Evolutionary conservation across 53 echinoderm and acorn worm species (phyloP), one percentile per base, ranked within the genome.

Genomic region (Holothuria scabra): DNA sequence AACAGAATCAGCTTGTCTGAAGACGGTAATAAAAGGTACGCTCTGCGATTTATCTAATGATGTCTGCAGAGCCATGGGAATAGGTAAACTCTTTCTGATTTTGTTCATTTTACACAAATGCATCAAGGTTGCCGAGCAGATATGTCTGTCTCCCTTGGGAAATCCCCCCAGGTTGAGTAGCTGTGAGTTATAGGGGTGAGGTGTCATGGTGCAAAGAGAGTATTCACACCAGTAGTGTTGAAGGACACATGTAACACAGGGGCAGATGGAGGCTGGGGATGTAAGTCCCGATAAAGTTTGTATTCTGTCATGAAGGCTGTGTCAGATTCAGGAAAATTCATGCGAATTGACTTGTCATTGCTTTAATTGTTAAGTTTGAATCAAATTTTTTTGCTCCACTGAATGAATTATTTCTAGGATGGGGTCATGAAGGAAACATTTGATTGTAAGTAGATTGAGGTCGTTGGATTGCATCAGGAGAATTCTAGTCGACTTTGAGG

Each of bases 381-480:
- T 48, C 7, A 12, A 48, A 48, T 71, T 38, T 66, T 71, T 25
- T 48, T 41, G 71, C 38, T n/a, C n/a, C n/a, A 46, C 23, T 71
- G 71, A 71, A 71, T 37, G 44, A 71, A 25, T 71, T 46, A 71
- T 71, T 71, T 71, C 44, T 71, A 71, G 71, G 71, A 71, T 71
- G 71, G 48, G 71, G 33, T 71, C 71, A 71, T 46, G 23, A 22
- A 46, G 41, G 71, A 24, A 48, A 41, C 23, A n/a, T 23, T 21
- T 41, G 71, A 14, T 3, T 48, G 48, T 46, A 66, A 38, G 71
- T 71, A 71, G 71, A 71, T 21, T 25, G 44, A 19, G 71, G 44
- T 71, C 44, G 24, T 41, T 48, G 48, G 12, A 48, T 48, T 48
- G 7, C 48, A 12, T 48, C 48, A 1, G 48, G 14, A 5, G 48